These are phyloP conservation scores for Mimachlamys varia DNA, from an alignment of 2,888 invertebrate species.

Conservation along the genomic window DNA sequence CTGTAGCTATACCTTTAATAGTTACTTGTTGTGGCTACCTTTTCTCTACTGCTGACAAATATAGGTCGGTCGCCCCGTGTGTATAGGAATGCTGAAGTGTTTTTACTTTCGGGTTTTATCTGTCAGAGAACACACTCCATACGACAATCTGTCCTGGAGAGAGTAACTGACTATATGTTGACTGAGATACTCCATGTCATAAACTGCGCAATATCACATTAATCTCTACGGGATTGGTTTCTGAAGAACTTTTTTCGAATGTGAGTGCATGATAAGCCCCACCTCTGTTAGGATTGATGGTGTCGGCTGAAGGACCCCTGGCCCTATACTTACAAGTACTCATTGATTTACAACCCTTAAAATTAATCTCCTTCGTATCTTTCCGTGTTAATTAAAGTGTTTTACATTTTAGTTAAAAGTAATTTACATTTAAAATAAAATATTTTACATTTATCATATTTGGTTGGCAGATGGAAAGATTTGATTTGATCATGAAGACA, in stretches of 20 bases:
- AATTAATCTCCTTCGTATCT: not conserved
- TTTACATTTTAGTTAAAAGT: no score
- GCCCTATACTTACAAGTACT: not conserved
- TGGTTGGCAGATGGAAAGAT: no score
- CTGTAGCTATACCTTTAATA: not conserved
- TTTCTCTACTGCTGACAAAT: not conserved
- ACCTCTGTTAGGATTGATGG: not conserved
- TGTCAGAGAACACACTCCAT: not conserved
- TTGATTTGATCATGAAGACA: no score
- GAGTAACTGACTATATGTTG: not conserved
- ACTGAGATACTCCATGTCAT: not conserved
- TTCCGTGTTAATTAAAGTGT: no score
- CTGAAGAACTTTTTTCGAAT: not conserved
- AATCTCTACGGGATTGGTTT: not conserved
- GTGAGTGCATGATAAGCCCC: not conserved
- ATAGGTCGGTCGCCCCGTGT: not conserved
- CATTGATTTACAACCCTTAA: not conserved
- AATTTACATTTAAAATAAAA: no score
- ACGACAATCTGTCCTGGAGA: not conserved
- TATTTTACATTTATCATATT: no score
- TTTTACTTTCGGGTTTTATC: not conserved
- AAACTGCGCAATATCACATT: not conserved
- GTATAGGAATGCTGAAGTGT: slow-evolving; percentile 4
- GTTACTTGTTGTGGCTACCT: not conserved
- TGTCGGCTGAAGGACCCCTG: not conserved